These are phyloP conservation scores for Andricus curvator DNA, from an alignment of 2,888 invertebrate genomes.

Conservation along the genomic window DNA sequence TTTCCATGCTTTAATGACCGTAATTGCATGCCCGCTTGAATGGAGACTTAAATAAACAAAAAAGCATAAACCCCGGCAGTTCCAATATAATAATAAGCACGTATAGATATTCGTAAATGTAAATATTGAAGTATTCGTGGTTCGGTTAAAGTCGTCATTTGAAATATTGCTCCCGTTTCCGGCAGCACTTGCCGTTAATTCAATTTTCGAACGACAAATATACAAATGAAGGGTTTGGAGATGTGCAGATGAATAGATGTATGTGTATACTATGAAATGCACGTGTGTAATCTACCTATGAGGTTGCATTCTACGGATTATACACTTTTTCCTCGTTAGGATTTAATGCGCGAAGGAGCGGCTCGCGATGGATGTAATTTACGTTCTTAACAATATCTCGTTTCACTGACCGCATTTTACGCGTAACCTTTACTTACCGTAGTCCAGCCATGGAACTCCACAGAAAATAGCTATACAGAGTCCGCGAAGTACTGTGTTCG, in stretches of 20 bases:
- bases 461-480: slow-evolving; percentile 22
- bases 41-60: neutral
- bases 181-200: slow-evolving; percentile 15
- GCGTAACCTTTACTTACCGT: slow-evolving; percentile 31
- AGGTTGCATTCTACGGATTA: slow-evolving; percentile 22
- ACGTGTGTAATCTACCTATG: neutral
- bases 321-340: slow-evolving; percentile 37
- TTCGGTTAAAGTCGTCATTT: neutral
- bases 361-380: slow-evolving; percentile 47
- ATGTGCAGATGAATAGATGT: neutral
- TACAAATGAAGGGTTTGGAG: slow-evolving; percentile 4
- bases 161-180: slow-evolving; percentile 15
- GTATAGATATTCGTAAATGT: neutral
- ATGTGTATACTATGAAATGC: neutral
- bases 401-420: slow-evolving; percentile 39
- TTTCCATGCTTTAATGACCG: neutral
- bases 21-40: neutral
- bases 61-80: neutral
- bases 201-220: slow-evolving; percentile 28
- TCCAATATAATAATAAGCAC: neutral
- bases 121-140: neutral
- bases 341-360: slow-evolving; percentile 52
- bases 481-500: slow-evolving; percentile 16
- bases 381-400: slow-evolving; percentile 50
- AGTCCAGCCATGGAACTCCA: slow-evolving; percentile 25